Base-by-base conservation (phyloP, 2,797 vertebrate genomes). In the Clarias platycephalus region DNA sequence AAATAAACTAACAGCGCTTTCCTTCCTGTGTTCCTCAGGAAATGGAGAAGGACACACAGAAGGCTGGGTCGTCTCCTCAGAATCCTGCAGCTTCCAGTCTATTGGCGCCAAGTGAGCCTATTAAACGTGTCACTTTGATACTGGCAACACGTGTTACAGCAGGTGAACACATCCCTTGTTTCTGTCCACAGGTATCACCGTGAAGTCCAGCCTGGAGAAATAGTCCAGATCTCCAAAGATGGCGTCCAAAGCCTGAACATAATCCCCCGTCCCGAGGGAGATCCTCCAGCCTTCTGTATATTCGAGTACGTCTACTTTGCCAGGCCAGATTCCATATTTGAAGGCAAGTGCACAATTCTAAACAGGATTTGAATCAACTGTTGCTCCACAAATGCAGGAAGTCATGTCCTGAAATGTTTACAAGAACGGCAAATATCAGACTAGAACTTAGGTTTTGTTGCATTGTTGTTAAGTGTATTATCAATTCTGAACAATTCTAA, bases 221-320 rank as follows among this genome's bases (percentile, higher is more conserved):
- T 99, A 70, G 96, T 99, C 86, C 97, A 98, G 93, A 97, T 99
- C 92, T 97, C 97, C 83, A 96, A 91, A 87, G 91, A 96, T 0
- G 96, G 96, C n/a, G 88, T 99, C 68, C 95, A 95, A 91, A 96
- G 96, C 34, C 91, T 99, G 91, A 96, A 95, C 70, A 81, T 96
- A 49, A 95, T 99, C 75, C 93, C 95, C 76, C 96, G 97, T 20
- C 94, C 95, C 37, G 95, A 95, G 88, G 96, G 95, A 91, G 97
- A 98, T 87, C 94, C 93, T 0, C 94, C 97, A 37, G 98, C 98
- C 1, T 99, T 99, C 93, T 99, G 98, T 91, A 99, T 99, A 90
- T 99, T 99, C 93, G 98, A 99, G 93, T 99, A 99, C 31, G 98
- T 99, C 90, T 99, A 99, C 93, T 99, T 99, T 92, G 97, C 98